Evolutionary conservation across 2,113 vertebrate species (phyloP), one percentile per base, ranked within the genome.

Genomic region (Pseudopodoces humilis): DNA sequence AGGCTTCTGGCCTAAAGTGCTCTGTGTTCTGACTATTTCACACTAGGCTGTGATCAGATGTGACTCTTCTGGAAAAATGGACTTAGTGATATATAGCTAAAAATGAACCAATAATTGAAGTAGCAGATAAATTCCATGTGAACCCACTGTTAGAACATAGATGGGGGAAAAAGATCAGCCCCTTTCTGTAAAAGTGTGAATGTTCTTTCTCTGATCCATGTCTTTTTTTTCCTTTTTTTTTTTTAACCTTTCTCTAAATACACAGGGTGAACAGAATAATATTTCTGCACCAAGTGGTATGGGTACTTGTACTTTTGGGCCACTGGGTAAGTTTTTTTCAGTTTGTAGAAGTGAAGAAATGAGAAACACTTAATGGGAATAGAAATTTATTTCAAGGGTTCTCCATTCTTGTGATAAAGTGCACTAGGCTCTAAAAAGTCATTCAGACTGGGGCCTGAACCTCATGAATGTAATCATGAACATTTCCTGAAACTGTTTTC

Each of bases 261-360:
- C 97, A 92, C 99, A 99, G 94, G 98, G 96, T 94, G 99, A 99
- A 96, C 99, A 98, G 97, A 98, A 98, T 92, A 99, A 97, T 93
- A 99, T 98, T 98, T 99, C 98, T 95, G 97, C 98, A 25, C 98
- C 98, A 62, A 99, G 97, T 97, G 97, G 93, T 97, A 97, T 98
- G 98, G 98, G 98, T 98, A 98, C 98, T 98, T 98, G 98, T 98
- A 98, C 98, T 96, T 97, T 98, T 79, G 98, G 98, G 80, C 97
- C 98, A 96, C 94, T 98, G 97, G 99, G 99, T 99, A 97, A 98
- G 98, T 96, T 83, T 83, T 75, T 86, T 93, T 91, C 39, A 15
- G 60, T 83, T 68, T 86, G 49, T 88, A 58, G 46, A 79, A 76
- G 24, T 78, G 65, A 77, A 94, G 88, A 79, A n/a, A 69, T 69